A percentile compares a stretch with the other conserved stretches of the same genome.
Conservation (phyloP, 2,113 vertebrate genomes). For the Eolophus roseicapilla region DNA sequence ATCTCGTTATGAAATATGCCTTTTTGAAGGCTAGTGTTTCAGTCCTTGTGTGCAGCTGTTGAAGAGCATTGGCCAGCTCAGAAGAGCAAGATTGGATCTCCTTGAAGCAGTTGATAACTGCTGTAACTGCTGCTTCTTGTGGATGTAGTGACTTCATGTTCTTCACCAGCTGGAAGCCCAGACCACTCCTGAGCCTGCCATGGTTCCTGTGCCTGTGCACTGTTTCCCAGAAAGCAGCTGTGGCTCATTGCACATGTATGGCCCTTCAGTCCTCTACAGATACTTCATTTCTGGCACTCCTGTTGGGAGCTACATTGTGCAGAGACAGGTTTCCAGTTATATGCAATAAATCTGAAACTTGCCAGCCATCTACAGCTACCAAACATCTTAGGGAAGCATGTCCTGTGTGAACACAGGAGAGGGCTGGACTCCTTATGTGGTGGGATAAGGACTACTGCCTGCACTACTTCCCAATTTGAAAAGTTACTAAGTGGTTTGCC, state of each 20-base stretch:
- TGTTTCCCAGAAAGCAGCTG: not conserved
- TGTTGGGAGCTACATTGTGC: not conserved
- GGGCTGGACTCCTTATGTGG: not conserved
- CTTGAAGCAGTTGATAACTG: not conserved
- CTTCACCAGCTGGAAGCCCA: not conserved
- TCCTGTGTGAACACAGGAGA: not conserved
- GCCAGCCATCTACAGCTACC: not conserved
- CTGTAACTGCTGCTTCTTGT: not conserved
- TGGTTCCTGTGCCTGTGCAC: not conserved
- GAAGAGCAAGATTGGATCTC: not conserved
- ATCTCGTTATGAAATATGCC: not conserved
- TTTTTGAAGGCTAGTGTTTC: not conserved
- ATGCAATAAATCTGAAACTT: not conserved
- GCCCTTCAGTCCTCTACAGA: not conserved
- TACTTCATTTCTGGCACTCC: not conserved
- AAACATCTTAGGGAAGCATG: not conserved
- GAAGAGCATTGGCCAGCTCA: not conserved
- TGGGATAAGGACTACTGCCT: not conserved
- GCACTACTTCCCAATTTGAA: not conserved
- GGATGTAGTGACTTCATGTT: not conserved
- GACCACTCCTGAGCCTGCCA: not conserved
- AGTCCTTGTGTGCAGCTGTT: not conserved
- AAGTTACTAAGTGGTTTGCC: not conserved
- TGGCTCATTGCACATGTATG: not conserved
- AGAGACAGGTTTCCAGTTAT: not conserved